Evolutionary conservation across 2,113 vertebrate genomes (phyloP).

Genomic region (Caranx ignobilis): DNA sequence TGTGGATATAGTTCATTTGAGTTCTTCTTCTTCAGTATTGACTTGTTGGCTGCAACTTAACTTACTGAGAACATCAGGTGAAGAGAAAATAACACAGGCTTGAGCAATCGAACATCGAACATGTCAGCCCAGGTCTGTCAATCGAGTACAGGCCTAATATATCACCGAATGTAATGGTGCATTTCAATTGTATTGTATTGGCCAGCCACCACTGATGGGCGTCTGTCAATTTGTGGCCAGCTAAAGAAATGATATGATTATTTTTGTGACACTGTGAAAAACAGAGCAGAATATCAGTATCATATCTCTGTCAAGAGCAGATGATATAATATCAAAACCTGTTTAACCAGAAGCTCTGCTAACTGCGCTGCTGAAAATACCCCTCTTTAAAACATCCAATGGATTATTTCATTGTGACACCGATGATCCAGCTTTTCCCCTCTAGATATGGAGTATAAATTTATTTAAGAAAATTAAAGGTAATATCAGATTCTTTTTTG

Average conservation of each 20-base stretch:
- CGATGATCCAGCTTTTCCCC: not conserved
- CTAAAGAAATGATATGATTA: not conserved
- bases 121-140: no score
- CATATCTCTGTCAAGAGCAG: not conserved
- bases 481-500: not conserved
- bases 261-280: not conserved
- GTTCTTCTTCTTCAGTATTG: no score
- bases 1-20: no score
- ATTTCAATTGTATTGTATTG: no score
- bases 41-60: no score
- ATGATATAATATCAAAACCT: not conserved
- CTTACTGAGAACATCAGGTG: no score
- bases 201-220: no score
- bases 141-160: no score
- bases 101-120: no score
- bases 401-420: not conserved
- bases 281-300: no score
- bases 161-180: no score
- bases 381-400: not conserved
- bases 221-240: not conserved
- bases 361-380: not conserved
- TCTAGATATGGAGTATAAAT: not conserved
- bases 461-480: not conserved
- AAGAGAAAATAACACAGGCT: no score
- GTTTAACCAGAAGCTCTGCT: not conserved